A percentile compares a stretch with the other conserved stretches of the same genome.
phyloP scores from a whole-genome alignment of 1,140 invertebrate genomes.

The Lasioglossum baleicum region DNA sequence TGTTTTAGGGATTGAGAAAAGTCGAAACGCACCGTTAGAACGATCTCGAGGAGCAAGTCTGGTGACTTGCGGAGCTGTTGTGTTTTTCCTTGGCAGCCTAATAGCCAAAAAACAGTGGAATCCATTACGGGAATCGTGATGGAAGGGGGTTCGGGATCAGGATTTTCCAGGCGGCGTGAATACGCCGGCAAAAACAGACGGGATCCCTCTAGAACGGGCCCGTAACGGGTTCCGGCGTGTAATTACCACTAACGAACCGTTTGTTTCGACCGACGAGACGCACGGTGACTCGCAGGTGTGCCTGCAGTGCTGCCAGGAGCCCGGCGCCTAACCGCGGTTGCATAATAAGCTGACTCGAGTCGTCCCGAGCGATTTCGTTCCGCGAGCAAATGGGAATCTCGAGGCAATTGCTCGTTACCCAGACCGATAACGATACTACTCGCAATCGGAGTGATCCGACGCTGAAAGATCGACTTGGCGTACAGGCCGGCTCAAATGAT shows the following conservation, averaged over 20 bases:
- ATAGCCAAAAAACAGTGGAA: not conserved
- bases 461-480: not conserved
- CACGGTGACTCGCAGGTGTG: slow-evolving; percentile 44
- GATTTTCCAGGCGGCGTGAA: not conserved
- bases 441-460: not conserved
- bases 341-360: not conserved
- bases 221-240: not conserved
- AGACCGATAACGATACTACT: not conserved
- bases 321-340: slow-evolving; percentile 16
- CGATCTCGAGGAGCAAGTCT: not conserved
- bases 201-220: not conserved
- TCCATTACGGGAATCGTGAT: slow-evolving; percentile 1
- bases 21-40: slow-evolving; percentile 34
- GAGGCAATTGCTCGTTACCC: not conserved
- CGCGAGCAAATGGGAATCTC: not conserved
- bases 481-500: too few relatives aligned
- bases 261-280: slow-evolving; percentile 58
- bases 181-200: not conserved
- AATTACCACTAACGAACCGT: slow-evolving; percentile 46
- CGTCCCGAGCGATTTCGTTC: not conserved
- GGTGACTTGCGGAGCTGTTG: not conserved
- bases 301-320: not conserved
- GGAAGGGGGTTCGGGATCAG: not conserved
- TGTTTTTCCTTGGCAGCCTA: not conserved
- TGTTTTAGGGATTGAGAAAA: slow-evolving; percentile 20